These are phyloP conservation scores for Eueides isabella DNA, from an alignment of 1,140 invertebrate genomes.

Conservation along the genomic window DNA sequence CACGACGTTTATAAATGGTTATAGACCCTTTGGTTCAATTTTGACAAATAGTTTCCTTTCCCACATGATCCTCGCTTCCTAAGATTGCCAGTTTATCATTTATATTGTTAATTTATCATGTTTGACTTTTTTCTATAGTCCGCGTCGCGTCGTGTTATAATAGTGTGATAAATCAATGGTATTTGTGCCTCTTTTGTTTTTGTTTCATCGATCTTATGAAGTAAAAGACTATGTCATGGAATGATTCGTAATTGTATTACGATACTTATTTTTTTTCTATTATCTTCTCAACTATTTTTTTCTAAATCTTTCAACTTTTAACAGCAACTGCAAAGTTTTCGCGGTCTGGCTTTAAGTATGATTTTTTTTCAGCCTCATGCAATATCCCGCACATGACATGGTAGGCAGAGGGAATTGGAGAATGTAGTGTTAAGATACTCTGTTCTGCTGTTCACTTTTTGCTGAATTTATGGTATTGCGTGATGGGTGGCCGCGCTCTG, in stretches of 20 bases:
- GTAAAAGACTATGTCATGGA: neutral
- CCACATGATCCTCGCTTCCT: neutral
- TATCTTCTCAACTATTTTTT: too few relatives aligned
- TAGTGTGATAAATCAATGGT: neutral
- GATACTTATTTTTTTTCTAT: too few relatives aligned
- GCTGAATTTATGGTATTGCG: too few relatives aligned
- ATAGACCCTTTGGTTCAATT: constrained; percentile 18
- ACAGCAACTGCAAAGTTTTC: too few relatives aligned
- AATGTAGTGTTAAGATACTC: too few relatives aligned
- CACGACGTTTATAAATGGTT: constrained; percentile 8
- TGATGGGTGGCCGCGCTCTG: too few relatives aligned
- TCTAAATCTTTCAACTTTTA: too few relatives aligned
- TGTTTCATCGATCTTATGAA: neutral
- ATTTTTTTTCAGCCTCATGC: too few relatives aligned
- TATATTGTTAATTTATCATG: constrained; percentile 17
- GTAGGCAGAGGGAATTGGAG: too few relatives aligned
- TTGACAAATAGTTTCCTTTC: constrained; percentile 2
- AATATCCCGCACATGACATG: too few relatives aligned
- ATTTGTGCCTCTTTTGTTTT: neutral
- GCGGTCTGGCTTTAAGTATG: too few relatives aligned
- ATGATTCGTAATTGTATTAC: neutral
- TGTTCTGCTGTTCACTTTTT: too few relatives aligned
- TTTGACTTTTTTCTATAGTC: constrained; percentile 12
- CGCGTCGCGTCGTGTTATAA: neutral
- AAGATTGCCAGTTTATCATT: constrained; percentile 24